Percentiles rank a stretch among this genome's conserved stretches.
Conservation (phyloP, 2,888 invertebrate species). For the Ochropleura plecta region DNA sequence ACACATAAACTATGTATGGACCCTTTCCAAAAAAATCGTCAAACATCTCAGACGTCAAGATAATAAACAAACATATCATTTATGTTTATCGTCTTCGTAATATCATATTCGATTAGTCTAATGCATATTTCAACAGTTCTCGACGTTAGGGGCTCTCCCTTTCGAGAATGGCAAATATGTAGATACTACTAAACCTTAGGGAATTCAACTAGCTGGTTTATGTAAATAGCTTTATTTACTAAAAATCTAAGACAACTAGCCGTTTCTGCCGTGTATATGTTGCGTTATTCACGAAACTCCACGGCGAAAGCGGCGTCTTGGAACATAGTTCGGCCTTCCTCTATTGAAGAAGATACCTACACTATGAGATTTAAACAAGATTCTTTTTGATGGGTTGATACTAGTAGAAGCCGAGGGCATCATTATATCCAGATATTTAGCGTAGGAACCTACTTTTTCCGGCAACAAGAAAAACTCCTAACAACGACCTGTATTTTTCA, state of each 20-base stretch:
- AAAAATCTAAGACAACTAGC: constrained; percentile 40
- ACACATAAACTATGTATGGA: constrained; percentile 11
- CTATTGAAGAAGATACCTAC: constrained; percentile 53
- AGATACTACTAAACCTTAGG: constrained; percentile 32
- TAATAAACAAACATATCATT: constrained; percentile 30
- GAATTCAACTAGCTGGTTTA: constrained; percentile 35
- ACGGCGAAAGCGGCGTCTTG: constrained; percentile 34
- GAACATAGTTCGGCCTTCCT: constrained; percentile 47
- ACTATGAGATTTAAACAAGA: constrained; percentile 54
- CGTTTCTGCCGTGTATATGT: constrained; percentile 41
- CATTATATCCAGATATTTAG: constrained; percentile 50
- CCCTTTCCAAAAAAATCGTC: constrained; percentile 6
- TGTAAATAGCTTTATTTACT: constrained; percentile 36
- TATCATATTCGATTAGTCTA: constrained; percentile 53
- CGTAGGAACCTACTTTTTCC: constrained; percentile 15
- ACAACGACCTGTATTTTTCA: constrained; percentile 36
- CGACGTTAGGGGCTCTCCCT: constrained; percentile 17
- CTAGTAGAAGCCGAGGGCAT: constrained; percentile 37
- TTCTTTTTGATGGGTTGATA: constrained; percentile 52
- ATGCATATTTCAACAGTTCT: constrained; percentile 60
- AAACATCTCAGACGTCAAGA: constrained; percentile 16
- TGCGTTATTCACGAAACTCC: constrained; percentile 51
- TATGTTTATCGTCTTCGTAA: constrained; percentile 18
- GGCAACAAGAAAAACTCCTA: constrained; percentile 45
- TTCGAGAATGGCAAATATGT: constrained; percentile 51